These are phyloP conservation scores for Orchesella cincta DNA, from an alignment of 1,140 invertebrate genomes.

Conservation along the genomic window DNA sequence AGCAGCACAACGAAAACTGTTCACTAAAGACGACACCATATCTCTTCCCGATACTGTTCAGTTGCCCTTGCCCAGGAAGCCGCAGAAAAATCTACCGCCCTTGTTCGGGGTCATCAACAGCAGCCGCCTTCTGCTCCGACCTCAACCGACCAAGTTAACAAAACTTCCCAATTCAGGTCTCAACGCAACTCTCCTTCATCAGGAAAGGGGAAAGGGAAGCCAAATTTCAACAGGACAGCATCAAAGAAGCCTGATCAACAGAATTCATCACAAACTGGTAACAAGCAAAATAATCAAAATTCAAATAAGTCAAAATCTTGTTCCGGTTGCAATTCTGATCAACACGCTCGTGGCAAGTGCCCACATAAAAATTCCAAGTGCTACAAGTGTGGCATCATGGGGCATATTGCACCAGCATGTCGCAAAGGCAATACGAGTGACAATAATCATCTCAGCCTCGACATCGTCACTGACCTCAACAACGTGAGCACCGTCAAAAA, in stretches of 20 bases:
- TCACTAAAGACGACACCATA: conserved; percentile 23
- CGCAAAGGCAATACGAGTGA: conserved; percentile 19
- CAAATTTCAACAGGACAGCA: neutral
- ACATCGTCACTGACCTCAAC: conserved; percentile 6
- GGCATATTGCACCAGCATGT: neutral
- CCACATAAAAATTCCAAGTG: neutral
- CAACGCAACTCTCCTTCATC: neutral
- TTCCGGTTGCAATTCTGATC: neutral
- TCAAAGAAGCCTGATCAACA: too few species aligned
- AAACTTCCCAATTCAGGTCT: too few species aligned
- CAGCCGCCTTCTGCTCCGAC: neutral
- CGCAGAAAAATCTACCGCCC: too few species aligned
- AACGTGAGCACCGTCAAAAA: neutral
- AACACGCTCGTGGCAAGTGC: neutral
- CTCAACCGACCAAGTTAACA: too few species aligned
- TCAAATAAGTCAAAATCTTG: neutral
- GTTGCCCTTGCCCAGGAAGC: conserved; percentile 24
- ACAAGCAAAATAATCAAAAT: too few species aligned
- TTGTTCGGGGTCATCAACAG: too few species aligned
- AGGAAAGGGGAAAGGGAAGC: neutral
- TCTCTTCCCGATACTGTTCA: neutral
- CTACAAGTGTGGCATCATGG: neutral
- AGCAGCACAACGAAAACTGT: conserved; percentile 21
- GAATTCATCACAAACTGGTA: too few species aligned
- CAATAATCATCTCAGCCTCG: conserved; percentile 45